Evolutionary conservation across 2,797 vertebrate genomes (phyloP), one percentile per base, ranked within the genome.

Genomic region (Eulemur rubriventer): DNA sequence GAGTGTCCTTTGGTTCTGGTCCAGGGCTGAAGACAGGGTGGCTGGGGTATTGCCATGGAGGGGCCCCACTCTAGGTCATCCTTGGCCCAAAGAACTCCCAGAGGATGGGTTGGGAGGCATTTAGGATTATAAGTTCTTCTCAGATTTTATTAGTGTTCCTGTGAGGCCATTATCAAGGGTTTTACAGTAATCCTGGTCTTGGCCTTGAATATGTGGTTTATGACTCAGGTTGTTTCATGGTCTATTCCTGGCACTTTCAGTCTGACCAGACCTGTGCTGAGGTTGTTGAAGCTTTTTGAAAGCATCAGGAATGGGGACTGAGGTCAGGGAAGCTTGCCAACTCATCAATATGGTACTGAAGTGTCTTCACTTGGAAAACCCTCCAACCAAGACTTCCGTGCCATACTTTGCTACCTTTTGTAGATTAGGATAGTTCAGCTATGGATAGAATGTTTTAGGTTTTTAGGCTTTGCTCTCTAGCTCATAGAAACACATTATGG

Each of bases 181-280:
- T 96, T 94, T 88, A 73, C 18, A 61, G 33, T 2, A 2, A 81
- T 73, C 61, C 48, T 67, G 33, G 63, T 73, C 81, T 80, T 89
- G 52, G 81, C 38, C 59, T 50, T 89, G 59, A 81, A 26, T 73
- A 78, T 79, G 57, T 43, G 61, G 73, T 88, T 65, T 63, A 33
- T 95, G 89, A 95, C 16, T 88, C 91, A 90, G 59, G 61, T 52
- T 92, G 59, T 9, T 61, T 33, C 33, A 69, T 81, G 48, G 46
- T 78, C 55, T 94, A 33, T 70, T 55, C 61, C 30, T 87, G 82
- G 69, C 48, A 89, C 63, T 90, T 91, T 57, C 20, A 63, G 7
- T 94, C 43, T 92, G 91, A 87, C 30, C n/a, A 63, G 67, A 65
- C 20, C 57, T 88, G 48, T n/a, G 72, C 69, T 28, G 57, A 92